Evolutionary conservation across 2,113 vertebrate species (phyloP).

Genomic region (Petromus typicus): DNA sequence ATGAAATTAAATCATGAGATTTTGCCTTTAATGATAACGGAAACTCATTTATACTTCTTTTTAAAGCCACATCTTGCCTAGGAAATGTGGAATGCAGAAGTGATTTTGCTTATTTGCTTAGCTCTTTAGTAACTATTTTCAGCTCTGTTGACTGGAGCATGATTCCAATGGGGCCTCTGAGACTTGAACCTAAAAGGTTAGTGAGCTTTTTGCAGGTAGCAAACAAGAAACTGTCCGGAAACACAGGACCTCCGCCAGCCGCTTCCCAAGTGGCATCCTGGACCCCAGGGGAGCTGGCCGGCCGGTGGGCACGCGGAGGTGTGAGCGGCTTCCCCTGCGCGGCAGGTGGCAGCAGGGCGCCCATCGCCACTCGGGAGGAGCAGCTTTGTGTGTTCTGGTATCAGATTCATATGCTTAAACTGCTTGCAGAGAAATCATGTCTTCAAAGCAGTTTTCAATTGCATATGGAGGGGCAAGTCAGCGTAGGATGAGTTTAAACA

Average conservation of each 20-base stretch:
- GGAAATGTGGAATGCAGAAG: conserved; percentile 16
- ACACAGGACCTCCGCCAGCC: neutral
- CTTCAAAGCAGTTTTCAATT: neutral
- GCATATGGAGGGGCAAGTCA: conserved; percentile 31
- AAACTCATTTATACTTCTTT: conserved; percentile 38
- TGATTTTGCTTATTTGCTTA: conserved; percentile 11
- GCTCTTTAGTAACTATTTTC: neutral
- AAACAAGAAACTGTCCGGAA: neutral
- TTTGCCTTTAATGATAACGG: conserved; percentile 3
- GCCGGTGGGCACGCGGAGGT: too few species aligned
- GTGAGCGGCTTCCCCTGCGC: neutral
- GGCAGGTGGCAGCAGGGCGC: neutral
- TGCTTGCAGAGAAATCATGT: neutral
- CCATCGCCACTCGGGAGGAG: neutral
- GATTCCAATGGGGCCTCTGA: neutral
- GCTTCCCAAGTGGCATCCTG: neutral
- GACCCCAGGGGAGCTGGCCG: neutral
- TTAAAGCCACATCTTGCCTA: neutral
- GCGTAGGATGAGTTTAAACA: conserved; percentile 15
- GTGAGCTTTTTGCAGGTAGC: conserved; percentile 13
- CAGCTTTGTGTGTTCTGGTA: neutral
- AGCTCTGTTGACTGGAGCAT: conserved; percentile 30
- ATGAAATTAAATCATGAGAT: neutral
- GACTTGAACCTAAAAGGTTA: neutral
- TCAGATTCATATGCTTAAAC: neutral